Conservation (phyloP, 1,140 invertebrate species). For the Drosophila sp. region DNA sequence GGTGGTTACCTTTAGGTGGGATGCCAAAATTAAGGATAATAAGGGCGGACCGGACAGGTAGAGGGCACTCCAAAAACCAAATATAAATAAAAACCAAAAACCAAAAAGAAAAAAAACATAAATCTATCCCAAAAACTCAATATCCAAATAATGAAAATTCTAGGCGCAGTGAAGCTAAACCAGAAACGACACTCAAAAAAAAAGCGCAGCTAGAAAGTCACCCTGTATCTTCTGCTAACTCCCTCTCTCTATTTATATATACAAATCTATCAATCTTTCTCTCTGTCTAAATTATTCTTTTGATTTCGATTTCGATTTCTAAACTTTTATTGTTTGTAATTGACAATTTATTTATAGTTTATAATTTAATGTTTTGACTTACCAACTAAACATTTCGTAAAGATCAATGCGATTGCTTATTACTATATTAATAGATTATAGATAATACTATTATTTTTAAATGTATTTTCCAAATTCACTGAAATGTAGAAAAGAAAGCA, state of each 20-base stretch:
- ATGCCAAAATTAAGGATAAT: slow-evolving; percentile 86
- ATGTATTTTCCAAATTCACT: background rate
- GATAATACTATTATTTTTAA: slow-evolving; percentile 2
- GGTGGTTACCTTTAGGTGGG: slow-evolving; percentile 94
- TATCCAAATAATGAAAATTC: slow-evolving; percentile 13
- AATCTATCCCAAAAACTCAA: background rate
- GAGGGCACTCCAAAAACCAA: slow-evolving; percentile 85
- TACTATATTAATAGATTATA: slow-evolving; percentile 1
- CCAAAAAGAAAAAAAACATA: slow-evolving; percentile 7
- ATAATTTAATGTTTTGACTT: slow-evolving; percentile 20
- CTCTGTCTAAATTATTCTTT: slow-evolving; percentile 26
- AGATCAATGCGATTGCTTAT: slow-evolving; percentile 7
- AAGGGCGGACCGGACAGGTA: slow-evolving; percentile 88
- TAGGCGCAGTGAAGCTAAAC: slow-evolving; percentile 53
- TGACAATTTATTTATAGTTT: slow-evolving; percentile 17
- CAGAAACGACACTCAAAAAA: slow-evolving; percentile 28
- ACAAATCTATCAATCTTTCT: slow-evolving; percentile 2
- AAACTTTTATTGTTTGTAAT: slow-evolving; percentile 44
- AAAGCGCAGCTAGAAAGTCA: slow-evolving; percentile 47
- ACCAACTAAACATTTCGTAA: slow-evolving; percentile 16
- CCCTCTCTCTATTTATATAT: slow-evolving; percentile 24
- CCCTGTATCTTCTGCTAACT: slow-evolving; percentile 48
- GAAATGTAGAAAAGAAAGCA: background rate
- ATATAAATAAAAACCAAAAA: slow-evolving; percentile 14
- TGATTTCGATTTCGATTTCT: slow-evolving; percentile 23